Base-by-base conservation (phyloP, 2,113 vertebrate genomes). In the Brachyhypopomus occidentalis region DNA sequence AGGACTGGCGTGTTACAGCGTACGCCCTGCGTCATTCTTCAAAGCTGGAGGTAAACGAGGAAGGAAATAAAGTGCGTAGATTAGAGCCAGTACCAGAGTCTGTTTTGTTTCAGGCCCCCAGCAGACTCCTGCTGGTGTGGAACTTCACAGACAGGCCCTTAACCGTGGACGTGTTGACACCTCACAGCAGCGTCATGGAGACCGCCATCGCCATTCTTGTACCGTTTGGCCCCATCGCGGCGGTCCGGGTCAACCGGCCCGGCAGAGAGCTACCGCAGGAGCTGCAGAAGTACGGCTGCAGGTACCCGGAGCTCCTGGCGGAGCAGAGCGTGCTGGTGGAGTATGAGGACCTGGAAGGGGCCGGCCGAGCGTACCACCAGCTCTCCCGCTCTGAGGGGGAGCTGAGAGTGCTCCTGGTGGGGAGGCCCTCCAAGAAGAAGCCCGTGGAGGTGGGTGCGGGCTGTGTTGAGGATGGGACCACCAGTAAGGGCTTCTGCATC, bases 261-360 rank as follows among this genome's bases (percentile, higher is more conserved):
- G 86, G 88, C 27, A 86, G 75, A 30, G 88, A 89, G 27, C 82
- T 89, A 27, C 88, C 86, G 1, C 60, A 81, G 0, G 86, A 87
- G 72, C 72, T 89, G 30, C 82, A 84, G 72, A 86, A 85, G 72
- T 87, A 85, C 36, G 72, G 58, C 20, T 82, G 78, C 72, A 89
- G 85, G 80, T 86, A 89, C 73, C 85, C 84, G 30, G 88, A 89
- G 56, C 64, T 89, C 7, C 72, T 78, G 19, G 76, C 64, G 45
- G 80, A 84, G 25, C 81, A 87, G 55, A 86, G 88, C n/a, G 77
- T 89, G 19, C 75, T 89, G 71, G 85, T 89, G 52, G 88, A 89
- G 58, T 89, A 84, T 27, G 88, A 89, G 58, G 83, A 83, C 70
- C 66, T 85, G 64, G 86, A 87, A 78, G 86, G 83, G 23, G 88